A percentile compares a stretch with the other conserved stretches of the same genome.
Evolutionary conservation across 2,113 vertebrate species (phyloP).

Genomic region (Forbesichthys agassizii): DNA sequence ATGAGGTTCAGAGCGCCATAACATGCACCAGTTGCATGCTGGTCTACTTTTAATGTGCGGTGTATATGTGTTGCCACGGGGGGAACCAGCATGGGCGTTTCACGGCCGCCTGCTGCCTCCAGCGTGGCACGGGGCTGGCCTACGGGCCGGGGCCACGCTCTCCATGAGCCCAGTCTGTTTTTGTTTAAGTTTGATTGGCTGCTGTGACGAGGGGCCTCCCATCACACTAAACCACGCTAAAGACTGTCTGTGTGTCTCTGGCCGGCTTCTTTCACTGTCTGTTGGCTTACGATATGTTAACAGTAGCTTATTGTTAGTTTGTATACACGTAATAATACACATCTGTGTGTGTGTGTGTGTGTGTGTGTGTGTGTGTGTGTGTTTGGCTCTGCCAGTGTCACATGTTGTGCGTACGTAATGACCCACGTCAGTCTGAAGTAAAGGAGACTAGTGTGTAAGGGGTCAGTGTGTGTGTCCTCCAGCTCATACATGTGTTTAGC

Average conservation of each 20-base stretch:
- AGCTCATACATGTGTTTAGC: no score
- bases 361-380: conserved; percentile 32
- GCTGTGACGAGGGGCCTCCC: conserved; percentile 15
- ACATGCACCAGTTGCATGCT: neutral
- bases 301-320: no score
- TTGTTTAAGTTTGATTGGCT: conserved; percentile 36
- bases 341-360: conserved; percentile 11
- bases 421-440: conserved; percentile 9
- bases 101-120: conserved; percentile 19
- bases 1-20: no score
- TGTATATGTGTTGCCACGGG: neutral
- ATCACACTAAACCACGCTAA: conserved; percentile 30
- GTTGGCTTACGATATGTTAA: no score
- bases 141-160: neutral
- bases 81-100: conserved; percentile 15
- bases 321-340: no score
- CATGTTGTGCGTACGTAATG: neutral
- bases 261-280: no score
- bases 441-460: conserved; percentile 14
- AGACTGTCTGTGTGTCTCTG: neutral
- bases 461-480: no score
- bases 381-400: conserved; percentile 7
- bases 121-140: neutral
- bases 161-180: conserved; percentile 35
- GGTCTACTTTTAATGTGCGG: neutral